Percentiles rank a stretch among this genome's conserved stretches.
Conservation (phyloP, 2,113 vertebrate genomes). For the Mystacornis crossleyi region DNA sequence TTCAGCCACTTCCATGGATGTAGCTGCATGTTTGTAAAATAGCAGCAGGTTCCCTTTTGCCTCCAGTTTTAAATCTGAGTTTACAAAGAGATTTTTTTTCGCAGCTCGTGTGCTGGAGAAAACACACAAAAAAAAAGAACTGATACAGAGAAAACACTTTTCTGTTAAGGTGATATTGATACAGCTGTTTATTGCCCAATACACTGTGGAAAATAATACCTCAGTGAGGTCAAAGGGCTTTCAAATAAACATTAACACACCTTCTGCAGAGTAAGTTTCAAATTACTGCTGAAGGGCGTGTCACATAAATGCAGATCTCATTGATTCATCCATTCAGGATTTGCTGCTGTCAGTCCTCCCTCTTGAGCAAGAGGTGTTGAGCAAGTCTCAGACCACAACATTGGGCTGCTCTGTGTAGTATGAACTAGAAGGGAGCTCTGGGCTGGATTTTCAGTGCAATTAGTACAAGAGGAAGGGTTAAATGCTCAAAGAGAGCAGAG, state of each 20-base stretch:
- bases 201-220: background rate
- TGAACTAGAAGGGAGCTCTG: background rate
- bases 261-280: background rate
- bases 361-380: background rate
- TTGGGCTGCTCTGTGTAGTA: background rate
- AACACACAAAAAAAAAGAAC: background rate
- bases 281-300: background rate
- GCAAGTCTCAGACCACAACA: background rate
- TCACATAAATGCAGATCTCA: background rate
- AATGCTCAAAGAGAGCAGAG: background rate
- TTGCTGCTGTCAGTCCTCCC: background rate
- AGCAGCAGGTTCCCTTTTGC: background rate
- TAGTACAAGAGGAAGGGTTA: background rate
- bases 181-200: constrained; percentile 8
- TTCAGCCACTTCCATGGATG: background rate
- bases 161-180: constrained; percentile 22
- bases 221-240: background rate
- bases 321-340: background rate
- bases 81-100: background rate
- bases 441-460: background rate
- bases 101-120: background rate
- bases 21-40: background rate
- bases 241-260: background rate
- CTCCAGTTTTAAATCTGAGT: background rate
- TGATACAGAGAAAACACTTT: background rate